Base-by-base conservation (phyloP, 2,113 vertebrate species). In the Cavia porcellus region DNA sequence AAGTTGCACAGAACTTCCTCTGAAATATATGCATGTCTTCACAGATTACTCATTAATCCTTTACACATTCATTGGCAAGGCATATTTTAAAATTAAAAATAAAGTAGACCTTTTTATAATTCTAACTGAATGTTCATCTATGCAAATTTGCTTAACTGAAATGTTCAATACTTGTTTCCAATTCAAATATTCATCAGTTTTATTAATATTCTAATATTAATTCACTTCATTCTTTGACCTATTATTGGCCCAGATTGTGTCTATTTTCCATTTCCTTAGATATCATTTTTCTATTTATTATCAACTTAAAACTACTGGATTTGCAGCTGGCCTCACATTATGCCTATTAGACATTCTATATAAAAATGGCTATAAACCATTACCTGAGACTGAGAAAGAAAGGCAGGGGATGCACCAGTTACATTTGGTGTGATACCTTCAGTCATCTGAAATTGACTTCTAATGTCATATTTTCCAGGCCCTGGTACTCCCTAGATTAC, bases 361-460 rank as follows among this genome's bases (percentile, higher is more conserved):
- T 90, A 59, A 94, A 94, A 97, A 94, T 66, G 0, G 10, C 0
- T 96, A 4, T 45, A 38, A 45, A 70, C 4, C 3, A 64, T 98
- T 98, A 97, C 98, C 98, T 98, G 80, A 11, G 96, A 94, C 42
- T 97, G 94, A 90, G 98, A 98, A 96, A 98, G 97, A 94, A 98
- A 98, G 95, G 96, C 96, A 88, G 92, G 90, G 14, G 93, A 88
- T 93, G 90, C 13, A 35, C 45, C 32, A 91, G 77, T 92, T 82
- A 94, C 74, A 77, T 68, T 97, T 22, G 90, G 64, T 88, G 50
- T 59, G 19, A 52, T 13, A 20, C 30, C 83, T 82, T 96, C 68
- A 79, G 1, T 80, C 81, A 96, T 97, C 80, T 97, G 81, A 98
- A 98, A 98, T 0, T 98, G 85, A 90, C 97, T 97, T 97, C 94